Evolutionary conservation across 2,888 invertebrate species (phyloP).

Genomic region (Tolmerus cingulatus): DNA sequence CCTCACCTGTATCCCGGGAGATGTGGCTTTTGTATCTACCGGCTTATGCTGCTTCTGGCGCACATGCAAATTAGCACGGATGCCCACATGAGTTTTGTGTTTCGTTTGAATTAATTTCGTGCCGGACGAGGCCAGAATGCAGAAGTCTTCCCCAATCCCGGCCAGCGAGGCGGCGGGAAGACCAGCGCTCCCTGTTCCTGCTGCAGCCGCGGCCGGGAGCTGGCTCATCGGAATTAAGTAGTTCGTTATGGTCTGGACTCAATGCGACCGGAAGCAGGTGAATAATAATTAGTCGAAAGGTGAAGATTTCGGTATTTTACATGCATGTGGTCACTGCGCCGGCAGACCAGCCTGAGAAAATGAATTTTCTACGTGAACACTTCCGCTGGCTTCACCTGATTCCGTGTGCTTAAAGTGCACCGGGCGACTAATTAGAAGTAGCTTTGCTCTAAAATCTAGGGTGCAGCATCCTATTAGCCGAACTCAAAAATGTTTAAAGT

Average conservation of each 20-base stretch:
- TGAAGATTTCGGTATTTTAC: neutral
- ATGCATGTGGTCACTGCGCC: neutral
- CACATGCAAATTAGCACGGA: neutral
- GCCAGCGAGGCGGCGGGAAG: neutral
- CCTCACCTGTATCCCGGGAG: neutral
- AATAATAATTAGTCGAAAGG: slow-evolving; percentile 16
- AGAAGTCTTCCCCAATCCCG: neutral
- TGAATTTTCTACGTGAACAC: neutral
- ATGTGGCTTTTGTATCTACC: neutral
- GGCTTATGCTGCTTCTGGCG: neutral
- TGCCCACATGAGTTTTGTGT: neutral
- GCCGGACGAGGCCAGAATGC: neutral
- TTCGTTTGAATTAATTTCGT: neutral
- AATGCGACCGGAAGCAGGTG: neutral
- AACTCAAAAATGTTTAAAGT: neutral
- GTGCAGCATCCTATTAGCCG: neutral
- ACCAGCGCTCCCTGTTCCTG: neutral
- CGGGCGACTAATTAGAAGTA: neutral
- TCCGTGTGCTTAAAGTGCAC: neutral
- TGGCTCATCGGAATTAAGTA: slow-evolving; percentile 3
- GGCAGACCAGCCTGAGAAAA: neutral
- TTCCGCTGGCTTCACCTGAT: neutral
- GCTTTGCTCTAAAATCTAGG: neutral
- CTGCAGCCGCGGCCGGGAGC: neutral
- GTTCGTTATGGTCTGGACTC: neutral